Base-by-base conservation (phyloP, 2,888 invertebrate genomes). In the Drosophila maculinotata region DNA sequence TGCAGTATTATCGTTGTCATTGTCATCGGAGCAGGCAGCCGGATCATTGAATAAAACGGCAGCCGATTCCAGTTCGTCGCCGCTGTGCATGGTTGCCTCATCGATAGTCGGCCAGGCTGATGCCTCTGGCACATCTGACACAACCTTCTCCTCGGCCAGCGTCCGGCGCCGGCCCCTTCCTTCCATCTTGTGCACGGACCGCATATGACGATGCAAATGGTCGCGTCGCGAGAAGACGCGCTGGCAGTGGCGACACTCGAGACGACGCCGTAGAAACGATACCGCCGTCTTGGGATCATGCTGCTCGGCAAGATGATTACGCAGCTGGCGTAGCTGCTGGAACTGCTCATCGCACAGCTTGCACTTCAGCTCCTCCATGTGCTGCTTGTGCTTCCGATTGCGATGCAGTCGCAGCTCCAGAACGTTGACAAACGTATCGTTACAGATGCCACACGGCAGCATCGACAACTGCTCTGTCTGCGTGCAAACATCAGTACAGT, bases 201-300 rank as follows among this genome's bases (percentile, higher is more conserved):
- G 81, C 86, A 92, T 87, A 76, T 93, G 93, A 1, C 93, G 89
- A 54, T 90, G 90, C 41, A 93, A 75, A 75, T 93, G 92, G 66
- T 92, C 92, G 1, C 90, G 87, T 0, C 93, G 89, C 3, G 91
- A 89, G 76, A 93, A 93, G 12, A 89, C 88, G 65, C 92, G 92
- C 9, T 89, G 87, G 71, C 93, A 93, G 3, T 91, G 73, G 35
- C 79, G 82, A 75, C 93, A 93, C 39, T 84, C 70, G 0, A 81
- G 68, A 10, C 76, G 76, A 0, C 79, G 76, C 5, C 44, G 64
- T 8, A 69, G 10, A 28, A 68, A 14, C 3, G 68, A 17, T 0
- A 47, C 3, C 1, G 36, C 15, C 48, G 64, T 51, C 10, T 71
- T 45, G 30, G 82, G 82, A 14, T 87, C 77, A 63, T 90, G 90